Conservation (phyloP, 2,797 vertebrate species). For the Falco biarmicus region DNA sequence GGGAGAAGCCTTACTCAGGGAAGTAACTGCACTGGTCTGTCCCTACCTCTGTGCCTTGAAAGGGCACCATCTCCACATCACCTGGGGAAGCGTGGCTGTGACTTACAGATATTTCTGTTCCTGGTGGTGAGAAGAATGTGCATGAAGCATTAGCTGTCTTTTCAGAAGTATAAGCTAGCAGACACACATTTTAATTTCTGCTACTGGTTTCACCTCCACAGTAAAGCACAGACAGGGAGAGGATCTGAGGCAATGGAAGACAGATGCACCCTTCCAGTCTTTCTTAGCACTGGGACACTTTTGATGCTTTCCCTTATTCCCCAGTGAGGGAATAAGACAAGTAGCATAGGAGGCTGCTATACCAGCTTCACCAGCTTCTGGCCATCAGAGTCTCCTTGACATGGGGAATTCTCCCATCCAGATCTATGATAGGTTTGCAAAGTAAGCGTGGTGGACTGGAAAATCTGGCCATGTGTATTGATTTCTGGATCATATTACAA, state of each 20-base stretch:
- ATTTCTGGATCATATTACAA: conserved; percentile 40
- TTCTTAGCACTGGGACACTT: fast-evolving
- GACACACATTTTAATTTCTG: not conserved
- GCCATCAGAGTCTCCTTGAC: not conserved
- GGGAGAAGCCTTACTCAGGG: not conserved
- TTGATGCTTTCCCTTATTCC: not conserved
- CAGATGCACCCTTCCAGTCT: not conserved
- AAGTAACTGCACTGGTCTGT: fast-evolving
- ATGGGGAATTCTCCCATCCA: not conserved
- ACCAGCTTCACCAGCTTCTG: not conserved
- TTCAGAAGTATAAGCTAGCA: not conserved
- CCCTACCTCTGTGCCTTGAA: not conserved
- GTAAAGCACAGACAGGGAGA: not conserved
- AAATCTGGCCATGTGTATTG: conserved; percentile 47
- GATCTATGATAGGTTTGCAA: not conserved
- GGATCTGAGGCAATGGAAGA: not conserved
- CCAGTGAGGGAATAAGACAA: not conserved
- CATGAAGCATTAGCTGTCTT: too few species aligned
- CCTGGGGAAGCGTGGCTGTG: not conserved
- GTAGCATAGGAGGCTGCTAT: not conserved
- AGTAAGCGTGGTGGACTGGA: conserved; percentile 22
- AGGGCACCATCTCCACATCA: not conserved
- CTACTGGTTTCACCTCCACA: not conserved
- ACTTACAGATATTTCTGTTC: not conserved
- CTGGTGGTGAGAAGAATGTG: not conserved